Base-by-base conservation (phyloP, 2,797 vertebrate genomes). In the Lithobates pipiens region DNA sequence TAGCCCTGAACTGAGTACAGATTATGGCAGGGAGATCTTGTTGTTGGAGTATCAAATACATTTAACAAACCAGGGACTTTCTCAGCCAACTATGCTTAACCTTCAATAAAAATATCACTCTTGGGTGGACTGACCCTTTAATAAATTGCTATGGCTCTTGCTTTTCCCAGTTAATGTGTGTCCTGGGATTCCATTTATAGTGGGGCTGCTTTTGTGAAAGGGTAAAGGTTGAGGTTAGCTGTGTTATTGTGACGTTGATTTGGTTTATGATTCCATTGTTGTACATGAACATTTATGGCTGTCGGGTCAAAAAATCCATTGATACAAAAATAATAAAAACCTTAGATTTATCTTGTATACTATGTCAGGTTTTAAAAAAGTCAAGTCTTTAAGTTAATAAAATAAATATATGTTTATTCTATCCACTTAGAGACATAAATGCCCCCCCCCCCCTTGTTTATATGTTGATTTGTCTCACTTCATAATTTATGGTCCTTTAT, bases 361-460 rank as follows among this genome's bases (percentile, higher is more conserved):
- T 54, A 16, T 61, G 50, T 54, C 16, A 54, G 50, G 50, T 21
- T 54, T 27, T 71, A 10, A 72, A 42, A 72, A 42, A n/a, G 8
- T 23, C 10, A 42, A n/a, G 5, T 72, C 3, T 72, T 42, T n/a
- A 13, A 21, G 21, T 72, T 72, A 42, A 23, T 72, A 10, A 42
- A 72, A 72, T 72, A 72, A 39, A 42, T 23, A 10, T 36, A 34
- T 42, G n/a, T 71, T 21, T 71, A 72, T 72, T 34, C n/a, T 71
- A 46, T 57, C 7, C 13, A 2, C 23, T 39, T 27, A 72, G n/a
- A 36, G 69, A 80, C 70, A 36, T 44, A 29, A 71, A 50, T 32
- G 39, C 29, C 32, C 50, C 65, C 5, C 44, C 29, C 29, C 46
- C 65, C 5, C 44, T 7, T 81, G 65, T 69, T 39, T 32, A 18